These are phyloP conservation scores for Auanema freiburgensis DNA, from an alignment of 2,888 invertebrate species.

Conservation along the genomic window DNA sequence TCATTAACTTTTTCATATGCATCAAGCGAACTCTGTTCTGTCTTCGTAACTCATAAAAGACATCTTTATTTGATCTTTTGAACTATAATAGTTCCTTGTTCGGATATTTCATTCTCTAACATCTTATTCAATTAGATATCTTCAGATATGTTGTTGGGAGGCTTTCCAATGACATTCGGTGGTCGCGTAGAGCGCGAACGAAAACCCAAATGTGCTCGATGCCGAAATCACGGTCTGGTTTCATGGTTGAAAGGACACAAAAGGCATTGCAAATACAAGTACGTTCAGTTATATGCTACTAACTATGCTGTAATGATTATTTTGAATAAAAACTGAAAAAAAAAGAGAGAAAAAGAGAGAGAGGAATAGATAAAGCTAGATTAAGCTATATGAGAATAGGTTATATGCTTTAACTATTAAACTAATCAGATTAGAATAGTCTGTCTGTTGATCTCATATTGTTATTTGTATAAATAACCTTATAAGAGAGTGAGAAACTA, in stretches of 20 bases:
- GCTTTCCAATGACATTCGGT: constrained; percentile 34
- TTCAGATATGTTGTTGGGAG: constrained; percentile 30
- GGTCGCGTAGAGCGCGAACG: constrained; percentile 44
- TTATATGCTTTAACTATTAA: too few species aligned
- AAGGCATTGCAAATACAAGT: constrained; percentile 87
- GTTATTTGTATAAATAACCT: too few species aligned
- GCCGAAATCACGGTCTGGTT: constrained; percentile 95
- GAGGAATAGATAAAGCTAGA: constrained; percentile 78
- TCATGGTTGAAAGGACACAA: constrained; percentile 82
- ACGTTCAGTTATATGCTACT: not conserved
- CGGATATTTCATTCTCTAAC: not conserved
- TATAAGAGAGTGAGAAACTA: too few species aligned
- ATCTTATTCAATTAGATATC: not conserved
- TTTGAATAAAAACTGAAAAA: too few species aligned
- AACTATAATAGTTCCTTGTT: not conserved
- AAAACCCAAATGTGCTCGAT: constrained; percentile 66
- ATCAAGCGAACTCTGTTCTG: too few species aligned
- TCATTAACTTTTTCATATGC: too few species aligned
- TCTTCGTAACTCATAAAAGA: too few species aligned
- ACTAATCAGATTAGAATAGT: too few species aligned
- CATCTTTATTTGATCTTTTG: not conserved
- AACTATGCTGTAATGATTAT: constrained; percentile 5
- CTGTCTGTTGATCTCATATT: too few species aligned
- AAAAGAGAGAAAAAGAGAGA: too few species aligned
- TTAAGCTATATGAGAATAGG: not conserved